Conservation (phyloP, 2,888 invertebrate genomes). For the Bibio marci region DNA sequence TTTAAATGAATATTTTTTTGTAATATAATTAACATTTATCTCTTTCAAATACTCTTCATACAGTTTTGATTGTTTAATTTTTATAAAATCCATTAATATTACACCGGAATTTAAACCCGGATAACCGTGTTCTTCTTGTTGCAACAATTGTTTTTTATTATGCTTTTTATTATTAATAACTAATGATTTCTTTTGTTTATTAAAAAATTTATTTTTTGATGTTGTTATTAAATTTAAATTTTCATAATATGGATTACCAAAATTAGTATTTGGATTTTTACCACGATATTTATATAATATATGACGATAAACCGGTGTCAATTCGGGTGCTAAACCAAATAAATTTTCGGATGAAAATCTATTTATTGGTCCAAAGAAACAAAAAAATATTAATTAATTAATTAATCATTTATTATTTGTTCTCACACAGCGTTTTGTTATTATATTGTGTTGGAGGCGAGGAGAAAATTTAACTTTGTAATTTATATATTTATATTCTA, state of each 20-base stretch:
- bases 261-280: constrained; percentile 40
- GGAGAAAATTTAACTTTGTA: background rate
- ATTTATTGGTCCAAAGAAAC: background rate
- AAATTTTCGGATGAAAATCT: constrained; percentile 43
- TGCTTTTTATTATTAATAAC: constrained; percentile 8
- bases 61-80: constrained; percentile 41
- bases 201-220: background rate
- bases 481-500: constrained; percentile 4
- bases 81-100: constrained; percentile 48
- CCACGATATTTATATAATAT: constrained; percentile 48
- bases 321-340: constrained; percentile 54
- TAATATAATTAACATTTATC: constrained; percentile 34
- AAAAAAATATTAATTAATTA: constrained; percentile 10
- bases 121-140: too few relatives aligned
- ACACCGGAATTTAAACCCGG: constrained; percentile 75
- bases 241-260: constrained; percentile 32
- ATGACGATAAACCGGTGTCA: constrained; percentile 64
- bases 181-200: background rate
- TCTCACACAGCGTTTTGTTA: too few relatives aligned
- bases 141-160: constrained; percentile 13
- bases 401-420: constrained; percentile 1
- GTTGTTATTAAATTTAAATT: constrained; percentile 10
- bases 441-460: background rate
- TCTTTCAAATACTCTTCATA: constrained; percentile 39
- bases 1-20: constrained; percentile 43